phyloP scores from a whole-genome alignment of 2,888 invertebrate genomes.

The Digitonthophagus gazella region DNA sequence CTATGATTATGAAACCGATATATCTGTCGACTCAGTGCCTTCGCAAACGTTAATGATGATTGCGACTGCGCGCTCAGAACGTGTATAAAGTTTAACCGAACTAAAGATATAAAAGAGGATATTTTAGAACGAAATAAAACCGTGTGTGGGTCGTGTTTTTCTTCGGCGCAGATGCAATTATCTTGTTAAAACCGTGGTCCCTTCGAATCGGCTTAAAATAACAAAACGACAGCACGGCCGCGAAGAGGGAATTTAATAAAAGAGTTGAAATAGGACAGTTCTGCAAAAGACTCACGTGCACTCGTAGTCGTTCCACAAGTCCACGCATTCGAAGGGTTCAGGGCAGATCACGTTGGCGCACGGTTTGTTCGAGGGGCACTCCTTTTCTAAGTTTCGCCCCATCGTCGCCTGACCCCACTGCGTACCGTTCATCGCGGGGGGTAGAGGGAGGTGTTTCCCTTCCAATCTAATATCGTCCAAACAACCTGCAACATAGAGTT shows the following conservation, averaged over 20 bases:
- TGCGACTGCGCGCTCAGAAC: conserved; percentile 8
- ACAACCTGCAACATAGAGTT: too few relatives aligned
- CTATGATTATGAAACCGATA: not conserved
- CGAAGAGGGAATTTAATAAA: not conserved
- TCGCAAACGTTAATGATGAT: conserved; percentile 33
- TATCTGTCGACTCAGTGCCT: conserved; percentile 46
- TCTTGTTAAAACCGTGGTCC: not conserved
- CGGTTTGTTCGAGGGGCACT: conserved; percentile 93
- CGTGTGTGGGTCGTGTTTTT: not conserved
- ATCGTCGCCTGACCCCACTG: conserved; percentile 96
- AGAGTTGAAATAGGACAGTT: not conserved
- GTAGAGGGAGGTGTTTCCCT: conserved; percentile 91
- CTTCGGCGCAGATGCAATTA: not conserved
- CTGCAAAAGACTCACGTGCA: conserved; percentile 81
- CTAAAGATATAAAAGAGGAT: not conserved
- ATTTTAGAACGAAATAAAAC: not conserved
- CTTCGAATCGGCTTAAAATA: conserved; percentile 7
- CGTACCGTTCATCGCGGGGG: conserved; percentile 92
- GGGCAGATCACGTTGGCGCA: conserved; percentile 93
- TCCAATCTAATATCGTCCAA: conserved; percentile 84
- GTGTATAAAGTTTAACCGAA: not conserved
- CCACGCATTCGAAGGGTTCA: conserved; percentile 91
- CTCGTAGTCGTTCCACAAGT: conserved; percentile 97
- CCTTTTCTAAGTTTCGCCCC: conserved; percentile 86
- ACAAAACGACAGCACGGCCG: not conserved